Conservation (phyloP, 2,888 invertebrate species). For the Epiblema foenella region DNA sequence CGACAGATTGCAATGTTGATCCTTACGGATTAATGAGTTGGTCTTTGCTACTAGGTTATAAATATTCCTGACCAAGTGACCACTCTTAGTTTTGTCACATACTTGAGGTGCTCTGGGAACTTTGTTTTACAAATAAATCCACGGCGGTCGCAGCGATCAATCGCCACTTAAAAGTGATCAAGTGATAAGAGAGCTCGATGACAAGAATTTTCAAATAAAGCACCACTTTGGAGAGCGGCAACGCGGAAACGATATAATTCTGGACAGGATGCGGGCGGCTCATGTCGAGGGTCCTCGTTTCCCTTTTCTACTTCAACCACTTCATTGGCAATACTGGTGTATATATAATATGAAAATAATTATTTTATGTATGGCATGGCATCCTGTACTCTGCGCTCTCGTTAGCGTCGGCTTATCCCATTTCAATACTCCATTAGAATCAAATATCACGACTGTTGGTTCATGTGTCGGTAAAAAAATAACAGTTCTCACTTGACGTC, state of each 20-base stretch:
- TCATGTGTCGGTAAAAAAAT: slow-evolving; percentile 35
- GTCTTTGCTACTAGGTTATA: slow-evolving; percentile 1
- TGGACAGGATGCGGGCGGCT: slow-evolving; percentile 36
- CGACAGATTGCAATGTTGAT: slow-evolving; percentile 15
- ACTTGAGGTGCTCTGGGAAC: slow-evolving; percentile 21
- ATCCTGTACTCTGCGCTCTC: background rate
- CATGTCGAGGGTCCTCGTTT: slow-evolving; percentile 19
- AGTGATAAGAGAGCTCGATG: slow-evolving; percentile 27
- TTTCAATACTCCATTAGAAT: slow-evolving; percentile 42
- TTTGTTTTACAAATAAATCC: slow-evolving; percentile 26
- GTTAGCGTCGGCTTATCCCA: slow-evolving; percentile 11
- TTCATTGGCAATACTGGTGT: slow-evolving; percentile 17
- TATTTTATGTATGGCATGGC: background rate
- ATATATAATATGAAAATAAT: background rate
- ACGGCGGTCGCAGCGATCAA: slow-evolving; percentile 13
- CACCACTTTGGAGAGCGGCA: slow-evolving; percentile 13
- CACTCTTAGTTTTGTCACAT: slow-evolving; percentile 3
- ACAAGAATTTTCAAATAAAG: slow-evolving; percentile 39
- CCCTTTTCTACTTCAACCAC: slow-evolving; percentile 30
- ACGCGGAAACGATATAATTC: slow-evolving; percentile 32
- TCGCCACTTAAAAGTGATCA: slow-evolving; percentile 36
- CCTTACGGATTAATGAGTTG: slow-evolving; percentile 24
- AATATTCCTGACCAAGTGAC: background rate
- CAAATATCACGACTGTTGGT: slow-evolving; percentile 22
- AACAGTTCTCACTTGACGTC: slow-evolving; percentile 30